phyloP scores from a whole-genome alignment of 2,888 invertebrate genomes.

The Lymantria monacha region DNA sequence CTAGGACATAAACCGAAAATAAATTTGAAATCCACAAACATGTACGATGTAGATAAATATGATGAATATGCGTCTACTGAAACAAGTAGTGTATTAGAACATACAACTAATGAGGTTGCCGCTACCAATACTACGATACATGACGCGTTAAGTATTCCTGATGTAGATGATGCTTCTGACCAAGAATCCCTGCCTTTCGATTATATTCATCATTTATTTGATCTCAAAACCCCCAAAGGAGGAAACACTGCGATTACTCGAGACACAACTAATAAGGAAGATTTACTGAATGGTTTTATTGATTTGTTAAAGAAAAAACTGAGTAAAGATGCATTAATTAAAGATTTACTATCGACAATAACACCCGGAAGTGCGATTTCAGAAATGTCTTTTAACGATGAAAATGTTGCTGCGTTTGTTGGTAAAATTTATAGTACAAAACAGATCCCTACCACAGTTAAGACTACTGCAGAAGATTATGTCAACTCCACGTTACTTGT shows the following conservation, averaged over 20 bases:
- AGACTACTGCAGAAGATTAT: constrained; percentile 46
- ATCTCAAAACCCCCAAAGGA: constrained; percentile 35
- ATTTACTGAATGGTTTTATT: constrained; percentile 58
- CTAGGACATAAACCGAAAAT: constrained; percentile 1
- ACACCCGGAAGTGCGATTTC: constrained; percentile 25
- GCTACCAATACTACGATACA: neutral
- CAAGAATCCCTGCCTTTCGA: constrained; percentile 39
- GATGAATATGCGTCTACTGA: neutral
- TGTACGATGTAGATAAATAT: neutral
- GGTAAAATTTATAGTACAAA: constrained; percentile 63
- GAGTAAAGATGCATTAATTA: constrained; percentile 59
- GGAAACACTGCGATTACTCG: constrained; percentile 39
- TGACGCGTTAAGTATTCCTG: constrained; percentile 3
- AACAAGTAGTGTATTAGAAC: neutral
- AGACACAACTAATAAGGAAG: constrained; percentile 38
- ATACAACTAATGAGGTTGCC: neutral
- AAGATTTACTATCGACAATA: constrained; percentile 51
- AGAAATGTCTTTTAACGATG: constrained; percentile 51
- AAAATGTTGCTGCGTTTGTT: constrained; percentile 60
- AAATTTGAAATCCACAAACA: neutral
- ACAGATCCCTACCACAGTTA: constrained; percentile 44
- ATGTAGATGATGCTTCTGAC: neutral
- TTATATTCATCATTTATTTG: constrained; percentile 56
- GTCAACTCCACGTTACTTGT: constrained; percentile 70
- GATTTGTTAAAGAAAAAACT: constrained; percentile 63